phyloP scores from a whole-genome alignment of 2,888 invertebrate genomes.

The Autographa pulchrina region DNA sequence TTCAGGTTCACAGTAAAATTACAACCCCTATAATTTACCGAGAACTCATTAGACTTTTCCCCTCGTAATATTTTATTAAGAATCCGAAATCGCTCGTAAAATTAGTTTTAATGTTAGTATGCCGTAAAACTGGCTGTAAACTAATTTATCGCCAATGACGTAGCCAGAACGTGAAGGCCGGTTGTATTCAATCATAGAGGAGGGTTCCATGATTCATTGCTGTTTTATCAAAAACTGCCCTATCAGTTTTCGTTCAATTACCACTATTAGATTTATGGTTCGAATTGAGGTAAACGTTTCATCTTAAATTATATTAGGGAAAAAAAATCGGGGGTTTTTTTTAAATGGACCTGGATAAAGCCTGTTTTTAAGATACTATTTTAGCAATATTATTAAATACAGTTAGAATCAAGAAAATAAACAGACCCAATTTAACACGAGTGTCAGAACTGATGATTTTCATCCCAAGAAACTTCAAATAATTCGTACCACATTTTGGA shows the following conservation, averaged over 20 bases:
- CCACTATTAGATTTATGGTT: conserved; percentile 17
- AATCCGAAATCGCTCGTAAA: conserved; percentile 57
- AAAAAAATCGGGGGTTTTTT: background rate
- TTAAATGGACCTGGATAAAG: background rate
- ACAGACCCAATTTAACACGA: no score
- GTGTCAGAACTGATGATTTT: background rate
- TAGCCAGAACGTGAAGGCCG: conserved; percentile 32
- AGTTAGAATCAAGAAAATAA: no score
- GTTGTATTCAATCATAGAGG: conserved; percentile 49
- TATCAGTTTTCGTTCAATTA: conserved; percentile 57
- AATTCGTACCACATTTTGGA: background rate
- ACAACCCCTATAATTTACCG: conserved; percentile 38
- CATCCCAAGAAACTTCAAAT: background rate
- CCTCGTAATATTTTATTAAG: conserved; percentile 41
- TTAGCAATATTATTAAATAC: no score
- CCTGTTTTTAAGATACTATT: background rate
- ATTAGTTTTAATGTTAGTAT: conserved; percentile 57
- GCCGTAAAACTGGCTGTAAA: conserved; percentile 47
- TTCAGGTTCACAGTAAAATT: conserved; percentile 22
- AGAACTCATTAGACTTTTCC: conserved; percentile 41
- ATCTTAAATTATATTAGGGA: background rate
- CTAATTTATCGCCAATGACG: conserved; percentile 54
- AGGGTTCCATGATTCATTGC: conserved; percentile 58
- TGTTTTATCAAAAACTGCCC: conserved; percentile 52
- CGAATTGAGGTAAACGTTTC: background rate